Base-by-base conservation (phyloP, 2,797 vertebrate genomes). In the Sebastolobus alascanus region DNA sequence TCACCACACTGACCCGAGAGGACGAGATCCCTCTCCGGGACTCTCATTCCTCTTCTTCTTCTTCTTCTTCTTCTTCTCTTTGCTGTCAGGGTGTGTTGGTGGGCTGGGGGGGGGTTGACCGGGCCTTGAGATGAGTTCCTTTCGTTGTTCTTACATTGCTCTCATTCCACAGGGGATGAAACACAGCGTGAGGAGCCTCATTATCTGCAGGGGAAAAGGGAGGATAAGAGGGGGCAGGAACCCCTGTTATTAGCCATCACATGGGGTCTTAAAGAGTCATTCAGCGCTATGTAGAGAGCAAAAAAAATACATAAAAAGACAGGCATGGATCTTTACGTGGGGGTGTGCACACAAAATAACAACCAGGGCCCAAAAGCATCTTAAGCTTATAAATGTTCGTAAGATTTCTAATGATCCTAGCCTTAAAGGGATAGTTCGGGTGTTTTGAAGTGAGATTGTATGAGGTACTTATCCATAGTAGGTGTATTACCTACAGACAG, bases 161-260 rank as follows among this genome's bases (percentile, higher is more conserved):
- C 37, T 82, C 93, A 95, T 96, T 95, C 94, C 93, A 87, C 79
- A 89, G 77, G 64, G 85, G 84, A 93, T 93, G 92, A 93, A 87
- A 90, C 76, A 13, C 85, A 66, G 81, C 90, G 85, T 89, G 87
- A 84, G 85, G 87, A 94, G 83, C 77, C 92, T 90, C 84, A 90
- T 95, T 93, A 93, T 95, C 94, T 93, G 79, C 88, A 89, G 86
- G 83, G 87, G 77, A 69, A 82, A 14, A 69, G 79, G 77, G 80
- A 86, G 80, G 80, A 87, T 84, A 82, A 84, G 85, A 89, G 80
- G 75, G 80, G 86, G 71, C 75, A 72, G 77, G 84, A 83, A 90
- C 87, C 73, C 80, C 80, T 79, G 87, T 91, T 89, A 88, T 89
- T 87, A 87, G 68, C 73, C 84, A 67, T 93, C 89, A 93, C 84